phyloP scores from a whole-genome alignment of 2,113 vertebrate species.

The Gobio gobio region DNA sequence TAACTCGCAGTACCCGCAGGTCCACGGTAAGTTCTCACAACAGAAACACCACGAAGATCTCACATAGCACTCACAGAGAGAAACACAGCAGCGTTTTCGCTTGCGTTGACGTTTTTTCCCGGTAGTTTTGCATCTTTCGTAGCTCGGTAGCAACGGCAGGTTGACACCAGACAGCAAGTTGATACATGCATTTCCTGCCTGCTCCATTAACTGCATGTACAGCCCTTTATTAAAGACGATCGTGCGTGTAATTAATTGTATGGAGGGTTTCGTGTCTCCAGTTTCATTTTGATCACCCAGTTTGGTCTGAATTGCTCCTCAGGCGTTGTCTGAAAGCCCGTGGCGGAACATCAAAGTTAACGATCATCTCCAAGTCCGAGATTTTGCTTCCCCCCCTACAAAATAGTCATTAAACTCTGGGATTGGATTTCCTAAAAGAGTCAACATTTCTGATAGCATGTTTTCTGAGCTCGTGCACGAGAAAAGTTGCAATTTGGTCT shows the following conservation, averaged over 20 bases:
- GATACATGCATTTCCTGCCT: constrained; percentile 31
- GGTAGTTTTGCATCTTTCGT: constrained; percentile 19
- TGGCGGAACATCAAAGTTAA: background rate
- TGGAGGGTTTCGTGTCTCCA: too few relatives aligned
- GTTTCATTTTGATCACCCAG: background rate
- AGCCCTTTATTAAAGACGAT: background rate
- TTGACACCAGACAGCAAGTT: constrained; percentile 20
- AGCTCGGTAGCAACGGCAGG: constrained; percentile 18
- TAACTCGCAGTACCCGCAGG: constrained; percentile 24
- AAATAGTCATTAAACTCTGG: background rate
- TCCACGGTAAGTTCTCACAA: constrained; percentile 70
- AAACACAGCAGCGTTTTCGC: too few relatives aligned
- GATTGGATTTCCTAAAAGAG: background rate
- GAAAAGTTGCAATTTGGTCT: background rate
- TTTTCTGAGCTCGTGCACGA: background rate
- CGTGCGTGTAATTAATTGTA: too few relatives aligned
- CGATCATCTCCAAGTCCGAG: background rate
- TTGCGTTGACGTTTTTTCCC: background rate
- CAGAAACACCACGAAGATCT: background rate
- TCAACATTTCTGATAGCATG: too few relatives aligned
- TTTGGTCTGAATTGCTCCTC: background rate
- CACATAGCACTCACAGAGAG: background rate
- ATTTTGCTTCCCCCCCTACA: too few relatives aligned
- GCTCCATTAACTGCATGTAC: too few relatives aligned
- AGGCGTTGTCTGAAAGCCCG: constrained; percentile 32